phyloP scores from a whole-genome alignment of 2,797 vertebrate species.

The Parambassis ranga region DNA sequence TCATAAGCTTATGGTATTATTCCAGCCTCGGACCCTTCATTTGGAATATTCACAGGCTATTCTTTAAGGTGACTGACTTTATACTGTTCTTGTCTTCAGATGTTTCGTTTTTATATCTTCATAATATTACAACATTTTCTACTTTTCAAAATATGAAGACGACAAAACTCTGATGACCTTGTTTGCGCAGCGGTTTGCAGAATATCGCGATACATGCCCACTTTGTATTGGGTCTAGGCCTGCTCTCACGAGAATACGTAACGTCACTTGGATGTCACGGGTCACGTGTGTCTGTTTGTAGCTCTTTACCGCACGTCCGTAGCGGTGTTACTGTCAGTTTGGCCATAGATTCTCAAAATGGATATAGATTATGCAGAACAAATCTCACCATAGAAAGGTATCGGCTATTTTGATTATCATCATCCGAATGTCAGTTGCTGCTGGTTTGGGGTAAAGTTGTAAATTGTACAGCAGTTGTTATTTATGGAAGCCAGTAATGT shows the following conservation, averaged over 20 bases:
- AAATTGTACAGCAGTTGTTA: constrained; percentile 12
- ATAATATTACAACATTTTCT: too few relatives aligned
- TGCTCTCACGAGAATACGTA: constrained; percentile 31
- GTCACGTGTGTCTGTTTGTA: constrained; percentile 61
- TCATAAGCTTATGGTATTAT: too few relatives aligned
- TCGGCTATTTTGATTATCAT: too few relatives aligned
- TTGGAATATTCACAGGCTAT: too few relatives aligned
- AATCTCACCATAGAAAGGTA: constrained; percentile 57
- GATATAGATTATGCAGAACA: constrained; percentile 47
- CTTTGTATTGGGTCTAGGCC: too few relatives aligned
- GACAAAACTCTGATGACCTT: constrained; percentile 34
- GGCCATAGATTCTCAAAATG: constrained; percentile 57
- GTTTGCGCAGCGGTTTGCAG: neutral
- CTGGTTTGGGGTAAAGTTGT: neutral
- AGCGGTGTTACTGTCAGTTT: neutral
- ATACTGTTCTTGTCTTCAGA: too few relatives aligned
- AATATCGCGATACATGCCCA: constrained; percentile 64
- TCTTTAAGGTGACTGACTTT: too few relatives aligned
- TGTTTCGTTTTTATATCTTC: too few relatives aligned
- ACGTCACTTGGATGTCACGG: constrained; percentile 4
- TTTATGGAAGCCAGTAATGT: neutral
- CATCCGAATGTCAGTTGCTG: accelerated
- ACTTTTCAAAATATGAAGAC: neutral
- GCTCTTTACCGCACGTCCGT: neutral
- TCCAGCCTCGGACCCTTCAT: too few relatives aligned